Evolutionary conservation across 2,888 invertebrate species (phyloP), one percentile per base, ranked within the genome.

Genomic region (Drosophila subsilvestris): DNA sequence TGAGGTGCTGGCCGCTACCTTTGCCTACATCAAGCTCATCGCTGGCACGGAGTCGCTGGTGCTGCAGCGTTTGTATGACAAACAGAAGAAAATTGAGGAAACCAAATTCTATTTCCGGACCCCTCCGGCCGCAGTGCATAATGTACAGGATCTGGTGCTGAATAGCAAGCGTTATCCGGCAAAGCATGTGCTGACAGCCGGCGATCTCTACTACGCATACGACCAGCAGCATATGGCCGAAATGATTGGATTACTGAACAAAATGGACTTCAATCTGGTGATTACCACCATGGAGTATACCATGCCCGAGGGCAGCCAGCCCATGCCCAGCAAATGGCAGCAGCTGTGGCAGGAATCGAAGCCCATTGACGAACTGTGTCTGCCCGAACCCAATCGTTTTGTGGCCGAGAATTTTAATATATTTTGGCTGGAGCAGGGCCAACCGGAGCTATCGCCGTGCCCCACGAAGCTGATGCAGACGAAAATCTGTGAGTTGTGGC

Each of bases 121-220:
- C 51, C 97, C 97, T 87, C 93, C 93, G 1, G 93, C 94, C 47
- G 95, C 97, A 0, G 93, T 94, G 0, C 96, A 97, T 55, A 95
- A 96, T 87, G 98, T 97, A 0, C 96, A 97, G 91, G 93, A 94
- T 37, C 83, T 98, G 10, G 94, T 95, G 3, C 95, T 96, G 86
- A 94, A 94, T 80, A 96, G 97, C 96, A 97, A 97, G 76, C 93
- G 95, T 86, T 98, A 95, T 91, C 95, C 96, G 0, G 94, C 96
- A 0, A 93, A 94, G 78, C 95, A 97, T 91, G 96, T 96, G 89
- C 93, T 98, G 61, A 95, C 95, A 0, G 98, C 97, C 0, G 94
- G 94, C 45, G 93, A 94, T 59, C 92, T 98, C 0, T 95, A 94
- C 89, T 96, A 95, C 85, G 95, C 97, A 74, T 98, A 96, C 89